Evolutionary conservation across 2,797 vertebrate genomes (phyloP).

Genomic region (Pitangus sulphuratus): DNA sequence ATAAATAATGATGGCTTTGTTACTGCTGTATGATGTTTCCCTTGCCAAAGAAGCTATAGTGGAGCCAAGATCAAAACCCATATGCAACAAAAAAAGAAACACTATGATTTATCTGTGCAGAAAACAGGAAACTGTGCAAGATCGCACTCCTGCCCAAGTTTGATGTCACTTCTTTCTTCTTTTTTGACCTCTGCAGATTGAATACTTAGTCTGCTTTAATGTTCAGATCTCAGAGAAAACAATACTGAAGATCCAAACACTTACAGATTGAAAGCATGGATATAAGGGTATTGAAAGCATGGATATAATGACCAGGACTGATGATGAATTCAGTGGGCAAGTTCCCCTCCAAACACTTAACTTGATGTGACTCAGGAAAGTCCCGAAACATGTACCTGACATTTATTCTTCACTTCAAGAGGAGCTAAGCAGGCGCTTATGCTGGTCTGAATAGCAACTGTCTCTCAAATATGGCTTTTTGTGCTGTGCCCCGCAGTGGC

Average conservation of each 20-base stretch:
- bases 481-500: background rate
- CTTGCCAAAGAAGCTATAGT: slow-evolving; percentile 11
- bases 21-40: background rate
- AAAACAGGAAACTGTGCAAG: background rate
- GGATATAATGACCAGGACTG: background rate
- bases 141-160: background rate
- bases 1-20: slow-evolving; percentile 42
- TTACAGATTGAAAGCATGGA: background rate
- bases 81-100: background rate
- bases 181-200: background rate
- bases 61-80: slow-evolving; percentile 33
- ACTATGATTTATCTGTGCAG: background rate
- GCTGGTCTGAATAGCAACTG: background rate
- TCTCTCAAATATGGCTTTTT: background rate
- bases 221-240: background rate
- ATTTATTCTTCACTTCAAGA: background rate
- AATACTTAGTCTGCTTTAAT: background rate
- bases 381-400: background rate
- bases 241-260: background rate
- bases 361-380: background rate
- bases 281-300: background rate
- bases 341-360: background rate
- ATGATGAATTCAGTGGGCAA: background rate
- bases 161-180: background rate
- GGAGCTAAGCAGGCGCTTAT: background rate